phyloP scores from a whole-genome alignment of 2,797 vertebrate species.

The Pempheris klunzingeri region DNA sequence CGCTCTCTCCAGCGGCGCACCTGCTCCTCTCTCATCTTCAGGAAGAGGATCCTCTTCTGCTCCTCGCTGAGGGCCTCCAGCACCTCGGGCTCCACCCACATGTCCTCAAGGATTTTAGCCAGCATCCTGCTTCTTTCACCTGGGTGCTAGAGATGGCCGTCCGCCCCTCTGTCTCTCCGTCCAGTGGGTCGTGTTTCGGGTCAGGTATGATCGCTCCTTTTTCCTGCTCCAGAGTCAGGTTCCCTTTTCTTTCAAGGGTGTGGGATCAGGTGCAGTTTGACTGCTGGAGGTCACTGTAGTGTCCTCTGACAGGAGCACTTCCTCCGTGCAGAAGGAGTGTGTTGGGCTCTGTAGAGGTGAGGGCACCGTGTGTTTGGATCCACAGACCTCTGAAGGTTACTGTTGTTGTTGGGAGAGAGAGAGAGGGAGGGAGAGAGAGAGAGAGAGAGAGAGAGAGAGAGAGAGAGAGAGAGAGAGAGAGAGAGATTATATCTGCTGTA shows the following conservation, averaged over 20 bases:
- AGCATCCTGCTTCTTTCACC: constrained; percentile 77
- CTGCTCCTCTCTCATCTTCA: constrained; percentile 90
- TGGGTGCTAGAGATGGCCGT: neutral
- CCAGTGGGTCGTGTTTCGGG: constrained; percentile 56
- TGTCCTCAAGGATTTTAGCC: constrained; percentile 87
- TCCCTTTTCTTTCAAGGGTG: constrained; percentile 58
- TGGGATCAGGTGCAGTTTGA: constrained; percentile 57
- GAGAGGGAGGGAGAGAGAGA: constrained; percentile 21
- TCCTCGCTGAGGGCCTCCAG: constrained; percentile 87
- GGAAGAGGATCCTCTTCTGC: constrained; percentile 86
- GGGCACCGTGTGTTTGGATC: constrained; percentile 23
- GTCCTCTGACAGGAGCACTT: constrained; percentile 45
- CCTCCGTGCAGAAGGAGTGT: constrained; percentile 28
- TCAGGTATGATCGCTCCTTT: constrained; percentile 42
- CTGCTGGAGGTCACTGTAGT: constrained; percentile 39
- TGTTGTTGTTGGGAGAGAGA: constrained; percentile 45
- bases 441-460: constrained; percentile 17
- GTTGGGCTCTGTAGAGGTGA: constrained; percentile 31
- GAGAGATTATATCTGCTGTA: constrained; percentile 65
- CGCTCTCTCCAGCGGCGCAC: constrained; percentile 85
- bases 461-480: constrained; percentile 45
- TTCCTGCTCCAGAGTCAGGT: constrained; percentile 57
- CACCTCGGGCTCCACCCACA: constrained; percentile 88
- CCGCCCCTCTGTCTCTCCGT: constrained; percentile 20
- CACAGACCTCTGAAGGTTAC: constrained; percentile 56